Base-by-base conservation (phyloP, 2,113 vertebrate species). In the Drymodes brunneopygia region DNA sequence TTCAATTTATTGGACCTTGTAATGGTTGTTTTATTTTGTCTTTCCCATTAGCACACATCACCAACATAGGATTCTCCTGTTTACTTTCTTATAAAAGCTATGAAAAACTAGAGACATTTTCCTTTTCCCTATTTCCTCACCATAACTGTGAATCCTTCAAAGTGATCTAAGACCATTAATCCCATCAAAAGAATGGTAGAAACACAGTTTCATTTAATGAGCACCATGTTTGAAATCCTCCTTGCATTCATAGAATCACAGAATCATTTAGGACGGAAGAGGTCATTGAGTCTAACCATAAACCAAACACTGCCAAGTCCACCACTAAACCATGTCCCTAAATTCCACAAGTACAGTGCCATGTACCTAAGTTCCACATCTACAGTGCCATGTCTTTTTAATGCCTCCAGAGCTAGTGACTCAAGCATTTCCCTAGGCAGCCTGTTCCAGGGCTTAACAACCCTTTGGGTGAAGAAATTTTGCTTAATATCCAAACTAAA, bases 271-370 rank as follows among this genome's bases (percentile, higher is more conserved):
- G 12, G 2, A 44, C 44, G 15, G 22, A 82, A 71, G 61, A 44
- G 7, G 14, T 24, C 6, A 45, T 13, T 0, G 1, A 47, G 15
- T 42, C 6, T 50, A 60, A 65, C 35, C 2, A 6, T 44, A 42
- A 53, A 20, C 11, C 15, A 5, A 53, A 10, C 35, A n/a, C 8
- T 42, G 11, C 16, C n/a, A 65, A 19, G 11, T 33, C 48, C 25
- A 64, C 8, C 24, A 24, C 19, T 42, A 29, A 58, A 42, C 16
- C 13, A 19, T 25, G 62, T 64, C 56, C 7, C 7, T 19, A 36
- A 58, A 7, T 28, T 31, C 25, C 33, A 25, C 25, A 18, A 12
- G 53, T 45, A 19, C 35, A 56, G 20, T 8, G 21, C 16, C 13
- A 19, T 29, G 62, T 64, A 50, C 7, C 7, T 19, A 36, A 58